A percentile compares a stretch with the other conserved stretches of the same genome.
phyloP scores from a whole-genome alignment of 2,113 vertebrate species.

The Poecile atricapillus region DNA sequence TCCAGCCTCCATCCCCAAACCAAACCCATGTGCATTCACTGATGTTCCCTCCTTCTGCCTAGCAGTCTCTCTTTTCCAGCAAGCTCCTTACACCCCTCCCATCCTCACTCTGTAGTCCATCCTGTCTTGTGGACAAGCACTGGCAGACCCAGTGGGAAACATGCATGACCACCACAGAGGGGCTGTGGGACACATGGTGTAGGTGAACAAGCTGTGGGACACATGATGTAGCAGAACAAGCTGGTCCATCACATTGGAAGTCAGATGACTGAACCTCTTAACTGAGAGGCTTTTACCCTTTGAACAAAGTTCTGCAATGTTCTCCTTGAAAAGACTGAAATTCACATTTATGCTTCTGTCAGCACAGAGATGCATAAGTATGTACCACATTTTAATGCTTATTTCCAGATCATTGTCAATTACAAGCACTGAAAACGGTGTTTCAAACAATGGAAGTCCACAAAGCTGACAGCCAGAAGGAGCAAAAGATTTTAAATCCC shows the following conservation, averaged over 20 bases:
- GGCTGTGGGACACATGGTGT: rapidly evolving
- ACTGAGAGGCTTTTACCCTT: neutral
- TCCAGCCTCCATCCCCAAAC: neutral
- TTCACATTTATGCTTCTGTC: neutral
- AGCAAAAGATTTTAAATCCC: neutral
- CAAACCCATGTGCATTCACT: neutral
- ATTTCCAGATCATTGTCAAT: neutral
- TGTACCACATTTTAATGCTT: neutral
- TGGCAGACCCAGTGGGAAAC: rapidly evolving
- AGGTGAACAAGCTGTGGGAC: neutral
- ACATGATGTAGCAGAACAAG: neutral
- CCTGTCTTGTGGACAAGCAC: rapidly evolving
- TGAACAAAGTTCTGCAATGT: neutral
- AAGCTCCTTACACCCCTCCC: neutral
- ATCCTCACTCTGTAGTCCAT: neutral
- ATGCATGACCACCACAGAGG: no score
- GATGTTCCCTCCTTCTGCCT: neutral
- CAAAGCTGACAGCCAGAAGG: neutral
- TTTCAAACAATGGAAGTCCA: neutral
- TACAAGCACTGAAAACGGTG: neutral
- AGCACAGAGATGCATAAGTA: neutral
- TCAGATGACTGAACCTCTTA: neutral
- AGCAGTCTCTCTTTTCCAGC: neutral
- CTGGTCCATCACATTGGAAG: neutral
- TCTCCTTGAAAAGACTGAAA: neutral